phyloP scores from a whole-genome alignment of 2,888 invertebrate species.

The Brachyptera putata region DNA sequence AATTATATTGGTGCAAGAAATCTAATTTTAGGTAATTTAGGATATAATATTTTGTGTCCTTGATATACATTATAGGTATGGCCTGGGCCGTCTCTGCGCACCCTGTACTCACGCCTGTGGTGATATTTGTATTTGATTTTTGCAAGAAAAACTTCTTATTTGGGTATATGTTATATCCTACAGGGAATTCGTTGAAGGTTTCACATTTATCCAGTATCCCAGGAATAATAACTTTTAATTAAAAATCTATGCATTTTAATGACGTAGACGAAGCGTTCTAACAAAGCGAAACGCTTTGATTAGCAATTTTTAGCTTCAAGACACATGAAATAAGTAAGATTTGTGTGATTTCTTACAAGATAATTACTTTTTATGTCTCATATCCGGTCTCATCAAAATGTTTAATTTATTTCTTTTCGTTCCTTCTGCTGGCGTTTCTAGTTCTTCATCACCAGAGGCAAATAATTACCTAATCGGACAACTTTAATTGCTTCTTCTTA shows the following conservation, averaged over 20 bases:
- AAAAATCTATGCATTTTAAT: not conserved
- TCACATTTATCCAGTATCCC: too few relatives aligned
- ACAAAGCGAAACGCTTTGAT: not conserved
- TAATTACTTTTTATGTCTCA: conserved; percentile 9
- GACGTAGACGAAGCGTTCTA: not conserved
- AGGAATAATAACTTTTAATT: not conserved
- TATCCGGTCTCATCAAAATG: conserved; percentile 8
- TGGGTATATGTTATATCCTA: too few relatives aligned
- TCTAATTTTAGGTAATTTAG: too few relatives aligned
- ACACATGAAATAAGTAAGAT: not conserved
- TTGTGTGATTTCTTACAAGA: conserved; percentile 1
- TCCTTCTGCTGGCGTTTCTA: not conserved
- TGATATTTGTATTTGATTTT: too few relatives aligned
- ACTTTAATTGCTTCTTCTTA: not conserved
- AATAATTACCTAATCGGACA: conserved; percentile 2
- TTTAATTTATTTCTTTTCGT: conserved; percentile 7
- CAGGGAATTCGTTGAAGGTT: too few relatives aligned
- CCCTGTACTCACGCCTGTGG: too few relatives aligned
- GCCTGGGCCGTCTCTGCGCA: too few relatives aligned
- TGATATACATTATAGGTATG: too few relatives aligned
- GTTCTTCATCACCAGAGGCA: not conserved
- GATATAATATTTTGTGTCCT: too few relatives aligned
- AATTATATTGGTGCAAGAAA: too few relatives aligned
- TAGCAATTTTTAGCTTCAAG: not conserved
- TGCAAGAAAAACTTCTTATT: too few relatives aligned